phyloP scores from a whole-genome alignment of 1,140 invertebrate species.

The Ridgeia piscesae region DNA sequence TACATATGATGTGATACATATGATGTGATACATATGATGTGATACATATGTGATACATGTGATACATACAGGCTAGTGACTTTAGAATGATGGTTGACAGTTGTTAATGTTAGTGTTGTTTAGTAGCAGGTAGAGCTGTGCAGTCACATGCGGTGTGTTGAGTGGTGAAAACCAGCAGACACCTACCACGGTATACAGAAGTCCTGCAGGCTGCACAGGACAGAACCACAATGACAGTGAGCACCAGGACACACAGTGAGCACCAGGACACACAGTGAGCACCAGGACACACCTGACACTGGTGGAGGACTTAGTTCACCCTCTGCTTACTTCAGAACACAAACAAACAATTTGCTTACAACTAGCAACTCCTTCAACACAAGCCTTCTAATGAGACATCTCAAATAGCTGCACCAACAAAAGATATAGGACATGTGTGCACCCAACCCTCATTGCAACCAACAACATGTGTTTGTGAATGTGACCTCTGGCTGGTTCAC shows the following conservation, averaged over 20 bases:
- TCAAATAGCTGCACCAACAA: background rate
- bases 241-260: background rate
- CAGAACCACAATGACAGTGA: background rate
- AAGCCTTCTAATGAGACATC: background rate
- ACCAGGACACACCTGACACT: background rate
- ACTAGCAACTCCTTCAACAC: background rate
- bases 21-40: too few relatives aligned
- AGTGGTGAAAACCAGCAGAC: background rate
- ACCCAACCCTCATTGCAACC: too few relatives aligned
- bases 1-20: too few relatives aligned
- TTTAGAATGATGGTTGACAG: too few relatives aligned
- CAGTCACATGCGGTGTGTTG: background rate
- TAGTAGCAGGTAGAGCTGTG: too few relatives aligned
- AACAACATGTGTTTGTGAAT: too few relatives aligned
- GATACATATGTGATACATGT: too few relatives aligned
- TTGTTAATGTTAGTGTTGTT: too few relatives aligned
- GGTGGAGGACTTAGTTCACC: background rate
- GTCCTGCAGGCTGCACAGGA: background rate
- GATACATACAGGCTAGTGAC: too few relatives aligned
- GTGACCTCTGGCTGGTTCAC: too few relatives aligned
- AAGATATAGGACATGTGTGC: too few relatives aligned
- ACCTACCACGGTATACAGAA: background rate
- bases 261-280: background rate
- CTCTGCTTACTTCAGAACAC: background rate
- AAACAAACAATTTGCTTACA: background rate